phyloP scores from a whole-genome alignment of 2,797 vertebrate genomes.

The Allobates femoralis region DNA sequence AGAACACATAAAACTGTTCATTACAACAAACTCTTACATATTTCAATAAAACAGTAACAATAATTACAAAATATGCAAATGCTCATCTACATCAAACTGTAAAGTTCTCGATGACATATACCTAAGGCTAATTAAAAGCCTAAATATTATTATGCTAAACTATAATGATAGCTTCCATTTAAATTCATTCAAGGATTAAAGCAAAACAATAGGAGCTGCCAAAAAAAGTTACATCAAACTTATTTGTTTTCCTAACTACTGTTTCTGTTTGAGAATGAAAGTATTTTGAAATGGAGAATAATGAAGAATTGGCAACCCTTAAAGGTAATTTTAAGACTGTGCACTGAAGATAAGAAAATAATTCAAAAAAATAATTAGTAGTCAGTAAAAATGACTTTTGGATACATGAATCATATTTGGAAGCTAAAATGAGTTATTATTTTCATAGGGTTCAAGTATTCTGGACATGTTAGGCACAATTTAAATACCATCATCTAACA shows the following conservation, averaged over 20 bases:
- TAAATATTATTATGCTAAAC: slow-evolving; percentile 33
- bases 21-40: background rate
- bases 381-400: background rate
- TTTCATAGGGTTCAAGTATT: background rate
- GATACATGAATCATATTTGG: background rate
- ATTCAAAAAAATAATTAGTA: slow-evolving; percentile 33
- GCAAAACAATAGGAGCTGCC: slow-evolving; percentile 32
- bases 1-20: background rate
- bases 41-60: background rate
- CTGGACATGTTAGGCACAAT: background rate
- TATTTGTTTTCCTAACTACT: slow-evolving; percentile 14
- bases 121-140: slow-evolving; percentile 12
- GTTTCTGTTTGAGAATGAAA: slow-evolving; percentile 21
- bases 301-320: slow-evolving; percentile 21
- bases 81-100: background rate
- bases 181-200: slow-evolving; percentile 28
- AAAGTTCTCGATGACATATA: background rate
- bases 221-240: slow-evolving; percentile 38
- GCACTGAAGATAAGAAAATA: slow-evolving; percentile 41
- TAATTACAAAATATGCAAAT: slow-evolving; percentile 5
- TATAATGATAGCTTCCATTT: slow-evolving; percentile 5
- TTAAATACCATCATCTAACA: background rate
- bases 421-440: background rate
- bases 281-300: slow-evolving; percentile 25
- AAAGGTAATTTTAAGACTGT: slow-evolving; percentile 35